phyloP scores from a whole-genome alignment of 2,797 vertebrate species.

The Sciurus carolinensis region DNA sequence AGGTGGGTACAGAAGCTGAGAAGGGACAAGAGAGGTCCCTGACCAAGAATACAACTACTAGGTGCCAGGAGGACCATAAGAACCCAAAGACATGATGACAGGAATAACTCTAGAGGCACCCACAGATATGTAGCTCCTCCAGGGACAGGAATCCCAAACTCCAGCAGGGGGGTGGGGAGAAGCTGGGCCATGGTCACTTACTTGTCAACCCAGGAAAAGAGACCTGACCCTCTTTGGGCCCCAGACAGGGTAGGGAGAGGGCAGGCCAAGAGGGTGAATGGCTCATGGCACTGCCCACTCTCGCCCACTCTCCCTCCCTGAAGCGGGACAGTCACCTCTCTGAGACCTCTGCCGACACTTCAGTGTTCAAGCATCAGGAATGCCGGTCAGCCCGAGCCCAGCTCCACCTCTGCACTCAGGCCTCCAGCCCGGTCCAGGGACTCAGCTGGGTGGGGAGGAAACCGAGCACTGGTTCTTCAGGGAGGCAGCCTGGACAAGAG shows the following conservation, averaged over 20 bases:
- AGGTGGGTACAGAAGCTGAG: background rate
- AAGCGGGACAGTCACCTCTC: too few relatives aligned
- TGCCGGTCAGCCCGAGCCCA: background rate
- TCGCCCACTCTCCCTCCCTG: too few relatives aligned
- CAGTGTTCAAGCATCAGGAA: background rate
- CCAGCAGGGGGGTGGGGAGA: background rate
- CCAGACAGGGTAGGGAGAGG: background rate
- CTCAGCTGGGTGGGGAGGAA: too few relatives aligned
- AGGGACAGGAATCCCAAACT: background rate
- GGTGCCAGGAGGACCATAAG: constrained; percentile 89
- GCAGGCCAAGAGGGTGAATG: background rate
- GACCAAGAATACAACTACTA: constrained; percentile 89
- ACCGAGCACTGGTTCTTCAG: background rate
- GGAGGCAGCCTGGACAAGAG: background rate
- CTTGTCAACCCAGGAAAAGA: background rate
- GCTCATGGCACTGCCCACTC: background rate
- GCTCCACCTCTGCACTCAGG: background rate
- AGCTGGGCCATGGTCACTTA: too few relatives aligned
- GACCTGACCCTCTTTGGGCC: background rate
- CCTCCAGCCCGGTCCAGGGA: background rate
- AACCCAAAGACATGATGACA: constrained; percentile 92
- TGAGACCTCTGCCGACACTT: background rate
- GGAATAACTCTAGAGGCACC: background rate
- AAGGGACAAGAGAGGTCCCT: constrained; percentile 43
- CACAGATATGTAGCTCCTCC: background rate